Percentiles rank a stretch among this genome's conserved stretches.
These are phyloP conservation scores for Sminthurides aquaticus DNA, from an alignment of 2,888 invertebrate species.

Conservation along the genomic window DNA sequence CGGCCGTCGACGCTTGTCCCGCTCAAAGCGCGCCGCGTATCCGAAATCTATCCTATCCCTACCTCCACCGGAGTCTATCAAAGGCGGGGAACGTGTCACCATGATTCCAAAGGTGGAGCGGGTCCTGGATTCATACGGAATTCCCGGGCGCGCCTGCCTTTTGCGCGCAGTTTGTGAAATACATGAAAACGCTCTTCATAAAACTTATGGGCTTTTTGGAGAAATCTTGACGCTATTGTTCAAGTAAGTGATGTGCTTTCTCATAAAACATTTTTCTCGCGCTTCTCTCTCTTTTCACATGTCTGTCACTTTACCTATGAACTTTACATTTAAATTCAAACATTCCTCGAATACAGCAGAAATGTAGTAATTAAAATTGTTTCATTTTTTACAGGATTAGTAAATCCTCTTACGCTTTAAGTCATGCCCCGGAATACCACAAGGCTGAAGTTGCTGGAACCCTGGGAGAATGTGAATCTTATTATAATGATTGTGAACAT, in stretches of 20 bases:
- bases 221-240: conserved; percentile 37
- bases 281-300: too few species aligned
- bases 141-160: conserved; percentile 34
- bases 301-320: too few species aligned
- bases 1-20: neutral
- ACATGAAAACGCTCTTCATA: conserved; percentile 28
- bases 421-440: conserved; percentile 38
- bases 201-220: conserved; percentile 37
- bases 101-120: conserved; percentile 34
- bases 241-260: conserved; percentile 39
- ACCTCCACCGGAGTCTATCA: conserved; percentile 35
- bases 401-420: conserved; percentile 34
- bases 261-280: neutral
- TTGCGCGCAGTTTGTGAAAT: conserved; percentile 41
- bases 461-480: conserved; percentile 9
- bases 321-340: too few species aligned
- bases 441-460: conserved; percentile 35
- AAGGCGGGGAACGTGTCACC: conserved; percentile 37
- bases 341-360: too few species aligned
- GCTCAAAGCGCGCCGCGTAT: neutral
- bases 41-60: conserved; percentile 29
- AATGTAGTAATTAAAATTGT: too few species aligned
- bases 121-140: conserved; percentile 28
- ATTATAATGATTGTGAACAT: conserved; percentile 12
- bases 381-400: conserved; percentile 32